Percentiles rank a stretch among this genome's conserved stretches.
Conservation (phyloP, 2,888 invertebrate species). For the Apotomis capreana region DNA sequence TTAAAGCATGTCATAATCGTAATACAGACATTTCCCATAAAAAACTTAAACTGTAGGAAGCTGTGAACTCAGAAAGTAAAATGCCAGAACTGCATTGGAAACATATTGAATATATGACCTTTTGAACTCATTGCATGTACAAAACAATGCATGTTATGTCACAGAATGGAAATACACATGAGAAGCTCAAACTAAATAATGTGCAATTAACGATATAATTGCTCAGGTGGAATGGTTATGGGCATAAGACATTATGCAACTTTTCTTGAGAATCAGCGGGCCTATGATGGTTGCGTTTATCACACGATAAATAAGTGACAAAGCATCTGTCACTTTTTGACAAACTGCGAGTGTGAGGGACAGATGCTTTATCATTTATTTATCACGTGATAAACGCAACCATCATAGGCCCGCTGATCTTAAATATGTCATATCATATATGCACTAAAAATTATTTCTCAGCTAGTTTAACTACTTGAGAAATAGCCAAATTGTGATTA, state of each 20-base stretch:
- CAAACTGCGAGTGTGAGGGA: too few relatives aligned
- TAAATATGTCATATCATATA: background rate
- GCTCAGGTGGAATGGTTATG: background rate
- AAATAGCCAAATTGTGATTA: too few relatives aligned
- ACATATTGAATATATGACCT: background rate
- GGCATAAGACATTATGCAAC: background rate
- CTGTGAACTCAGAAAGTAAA: background rate
- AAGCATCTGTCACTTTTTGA: too few relatives aligned
- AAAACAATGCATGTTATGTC: constrained; percentile 35
- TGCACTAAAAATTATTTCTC: too few relatives aligned
- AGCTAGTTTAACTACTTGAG: too few relatives aligned
- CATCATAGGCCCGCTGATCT: too few relatives aligned
- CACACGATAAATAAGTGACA: too few relatives aligned
- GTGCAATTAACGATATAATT: constrained; percentile 32
- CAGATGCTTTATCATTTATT: too few relatives aligned
- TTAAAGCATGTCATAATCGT: background rate
- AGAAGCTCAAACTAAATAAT: constrained; percentile 28
- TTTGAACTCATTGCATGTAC: background rate
- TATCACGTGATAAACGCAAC: too few relatives aligned
- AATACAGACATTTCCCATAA: constrained; percentile 18
- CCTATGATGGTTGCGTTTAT: too few relatives aligned
- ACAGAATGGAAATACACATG: constrained; percentile 22
- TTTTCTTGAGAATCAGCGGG: background rate
- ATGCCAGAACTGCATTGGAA: background rate
- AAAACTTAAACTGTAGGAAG: constrained; percentile 12